Conservation (phyloP, 2,797 vertebrate genomes). For the Neosalanx taihuensis region DNA sequence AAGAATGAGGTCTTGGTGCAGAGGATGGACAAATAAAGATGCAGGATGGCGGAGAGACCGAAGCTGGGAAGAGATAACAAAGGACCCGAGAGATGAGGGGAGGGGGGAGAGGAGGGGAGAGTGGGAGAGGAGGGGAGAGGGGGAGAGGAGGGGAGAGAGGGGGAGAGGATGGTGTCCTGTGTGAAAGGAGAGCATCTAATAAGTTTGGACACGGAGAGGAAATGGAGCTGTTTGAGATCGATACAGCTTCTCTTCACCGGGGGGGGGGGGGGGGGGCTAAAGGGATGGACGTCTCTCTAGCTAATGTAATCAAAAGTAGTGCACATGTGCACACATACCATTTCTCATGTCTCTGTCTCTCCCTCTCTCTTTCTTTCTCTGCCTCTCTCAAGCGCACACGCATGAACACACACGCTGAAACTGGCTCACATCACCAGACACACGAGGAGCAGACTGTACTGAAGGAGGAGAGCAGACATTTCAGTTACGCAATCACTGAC, state of each 20-base stretch:
- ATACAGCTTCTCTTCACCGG: constrained; percentile 63
- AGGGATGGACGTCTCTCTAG: constrained; percentile 62
- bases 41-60: constrained; percentile 13
- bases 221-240: constrained; percentile 69
- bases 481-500: constrained; percentile 57
- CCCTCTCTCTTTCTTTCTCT: too few relatives aligned
- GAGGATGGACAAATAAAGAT: too few relatives aligned
- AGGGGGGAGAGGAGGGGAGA: constrained; percentile 19
- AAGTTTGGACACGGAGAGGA: constrained; percentile 68
- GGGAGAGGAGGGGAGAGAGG: constrained; percentile 4
- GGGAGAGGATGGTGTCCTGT: background rate
- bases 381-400: background rate
- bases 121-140: constrained; percentile 7
- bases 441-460: constrained; percentile 42
- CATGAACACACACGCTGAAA: background rate
- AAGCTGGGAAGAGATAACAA: constrained; percentile 8
- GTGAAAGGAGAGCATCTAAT: constrained; percentile 61
- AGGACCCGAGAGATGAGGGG: constrained; percentile 9
- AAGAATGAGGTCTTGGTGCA: constrained; percentile 31
- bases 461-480: constrained; percentile 43
- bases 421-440: background rate
- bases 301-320: constrained; percentile 70
- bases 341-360: background rate
- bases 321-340: constrained; percentile 14
- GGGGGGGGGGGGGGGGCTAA: constrained; percentile 49